phyloP scores from a whole-genome alignment of 2,888 invertebrate species.

The Mythimna lalbum region DNA sequence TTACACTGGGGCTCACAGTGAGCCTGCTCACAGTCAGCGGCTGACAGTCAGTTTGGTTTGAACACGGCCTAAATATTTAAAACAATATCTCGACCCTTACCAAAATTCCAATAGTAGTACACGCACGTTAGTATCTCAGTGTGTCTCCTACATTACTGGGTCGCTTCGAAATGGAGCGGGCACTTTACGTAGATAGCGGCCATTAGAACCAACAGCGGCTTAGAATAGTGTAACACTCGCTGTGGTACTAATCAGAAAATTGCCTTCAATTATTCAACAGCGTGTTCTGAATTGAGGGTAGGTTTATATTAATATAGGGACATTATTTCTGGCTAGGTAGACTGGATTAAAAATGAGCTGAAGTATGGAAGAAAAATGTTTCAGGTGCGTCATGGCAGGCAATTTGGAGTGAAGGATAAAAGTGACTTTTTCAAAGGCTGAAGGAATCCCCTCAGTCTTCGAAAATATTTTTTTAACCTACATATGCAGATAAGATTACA shows the following conservation, averaged over 20 bases:
- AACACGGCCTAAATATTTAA: slow-evolving; percentile 61
- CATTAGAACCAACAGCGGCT: slow-evolving; percentile 62
- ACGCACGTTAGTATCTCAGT: slow-evolving; percentile 36
- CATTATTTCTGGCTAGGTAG: slow-evolving; percentile 49
- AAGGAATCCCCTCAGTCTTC: no score
- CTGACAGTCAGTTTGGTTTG: no score
- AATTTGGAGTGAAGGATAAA: slow-evolving; percentile 34
- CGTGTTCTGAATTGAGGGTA: slow-evolving; percentile 54
- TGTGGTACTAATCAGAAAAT: slow-evolving; percentile 65
- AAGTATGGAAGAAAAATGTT: slow-evolving; percentile 41
- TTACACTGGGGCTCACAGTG: no score
- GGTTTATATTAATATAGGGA: slow-evolving; percentile 61
- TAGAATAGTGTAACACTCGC: slow-evolving; percentile 64
- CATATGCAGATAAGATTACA: background rate
- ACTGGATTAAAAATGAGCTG: slow-evolving; percentile 51
- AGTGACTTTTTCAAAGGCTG: slow-evolving; percentile 26
- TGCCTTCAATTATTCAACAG: slow-evolving; percentile 64
- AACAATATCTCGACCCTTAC: slow-evolving; percentile 43
- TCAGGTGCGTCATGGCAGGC: slow-evolving; percentile 44
- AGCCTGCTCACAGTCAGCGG: no score
- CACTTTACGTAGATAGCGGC: slow-evolving; percentile 64
- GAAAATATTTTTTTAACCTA: background rate
- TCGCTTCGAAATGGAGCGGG: slow-evolving; percentile 57
- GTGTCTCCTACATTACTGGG: slow-evolving; percentile 53
- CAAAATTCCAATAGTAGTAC: slow-evolving; percentile 23